Evolutionary conservation across 2,797 vertebrate species (phyloP).

Genomic region (Helicolenus hilgendorfi): DNA sequence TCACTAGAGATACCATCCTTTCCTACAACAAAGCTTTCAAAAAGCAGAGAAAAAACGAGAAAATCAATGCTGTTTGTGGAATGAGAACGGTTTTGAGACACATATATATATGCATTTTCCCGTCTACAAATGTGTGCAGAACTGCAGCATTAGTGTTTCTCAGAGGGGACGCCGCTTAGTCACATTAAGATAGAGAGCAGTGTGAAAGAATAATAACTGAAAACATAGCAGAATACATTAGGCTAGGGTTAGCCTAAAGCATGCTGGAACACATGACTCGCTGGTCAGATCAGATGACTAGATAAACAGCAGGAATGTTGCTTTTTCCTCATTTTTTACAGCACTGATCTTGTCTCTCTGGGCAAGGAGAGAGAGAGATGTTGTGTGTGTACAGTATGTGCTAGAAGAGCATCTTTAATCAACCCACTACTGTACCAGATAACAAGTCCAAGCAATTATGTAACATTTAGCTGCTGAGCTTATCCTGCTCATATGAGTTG

Average conservation of each 20-base stretch:
- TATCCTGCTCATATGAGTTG: conserved; percentile 31
- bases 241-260: conserved; percentile 62
- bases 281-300: conserved; percentile 86
- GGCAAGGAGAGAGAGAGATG: background rate
- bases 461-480: conserved; percentile 60
- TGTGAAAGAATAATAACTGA: conserved; percentile 6
- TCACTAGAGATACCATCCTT: background rate
- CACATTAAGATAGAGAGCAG: background rate
- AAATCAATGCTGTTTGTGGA: background rate
- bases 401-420: conserved; percentile 66
- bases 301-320: conserved; percentile 84
- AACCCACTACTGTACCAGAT: conserved; percentile 57
- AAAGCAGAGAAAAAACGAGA: background rate
- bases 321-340: conserved; percentile 68
- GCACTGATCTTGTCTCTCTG: conserved; percentile 50
- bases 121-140: background rate
- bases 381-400: conserved; percentile 7
- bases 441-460: conserved; percentile 51
- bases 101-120: background rate
- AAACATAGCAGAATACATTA: conserved; percentile 24
- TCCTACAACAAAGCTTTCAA: background rate
- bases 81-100: background rate
- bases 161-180: background rate
- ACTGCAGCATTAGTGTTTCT: background rate
- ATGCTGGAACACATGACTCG: conserved; percentile 80